Percentiles rank a stretch among this genome's conserved stretches.
phyloP scores from a whole-genome alignment of 1,140 invertebrate genomes.

The Archivesica marissinica region DNA sequence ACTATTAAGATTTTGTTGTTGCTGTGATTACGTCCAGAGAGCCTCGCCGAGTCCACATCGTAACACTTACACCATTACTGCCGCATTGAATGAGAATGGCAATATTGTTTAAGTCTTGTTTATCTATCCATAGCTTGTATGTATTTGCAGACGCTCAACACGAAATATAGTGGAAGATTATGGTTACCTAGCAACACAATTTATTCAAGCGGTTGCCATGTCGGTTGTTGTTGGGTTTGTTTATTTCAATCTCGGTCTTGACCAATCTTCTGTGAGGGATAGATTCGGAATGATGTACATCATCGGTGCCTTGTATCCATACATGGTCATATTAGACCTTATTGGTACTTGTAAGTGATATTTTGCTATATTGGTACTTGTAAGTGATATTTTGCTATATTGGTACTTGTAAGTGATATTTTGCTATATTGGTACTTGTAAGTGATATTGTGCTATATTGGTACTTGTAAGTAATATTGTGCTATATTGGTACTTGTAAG shows the following conservation, averaged over 20 bases:
- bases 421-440: neutral
- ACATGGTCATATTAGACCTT: constrained; percentile 76
- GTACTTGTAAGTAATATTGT: too few species aligned
- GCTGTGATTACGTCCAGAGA: too few species aligned
- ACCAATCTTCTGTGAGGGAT: constrained; percentile 74
- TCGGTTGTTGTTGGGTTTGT: constrained; percentile 78
- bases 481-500: too few species aligned
- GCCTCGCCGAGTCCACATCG: too few species aligned
- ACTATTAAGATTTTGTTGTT: too few species aligned
- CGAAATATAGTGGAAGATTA: constrained; percentile 75
- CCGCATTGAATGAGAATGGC: too few species aligned
- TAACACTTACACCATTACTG: too few species aligned
- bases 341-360: constrained; percentile 79
- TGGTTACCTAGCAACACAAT: constrained; percentile 70
- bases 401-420: neutral
- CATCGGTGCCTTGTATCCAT: constrained; percentile 77
- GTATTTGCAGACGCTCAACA: constrained; percentile 71
- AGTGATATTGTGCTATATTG: too few species aligned
- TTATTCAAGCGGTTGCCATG: constrained; percentile 77
- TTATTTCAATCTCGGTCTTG: constrained; percentile 71
- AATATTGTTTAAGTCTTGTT: too few species aligned
- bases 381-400: too few species aligned
- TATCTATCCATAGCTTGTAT: too few species aligned
- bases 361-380: too few species aligned
- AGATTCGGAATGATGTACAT: constrained; percentile 79